A percentile compares a stretch with the other conserved stretches of the same genome.
phyloP scores from a whole-genome alignment of 2,113 vertebrate genomes.

The Pardalotus punctatus region DNA sequence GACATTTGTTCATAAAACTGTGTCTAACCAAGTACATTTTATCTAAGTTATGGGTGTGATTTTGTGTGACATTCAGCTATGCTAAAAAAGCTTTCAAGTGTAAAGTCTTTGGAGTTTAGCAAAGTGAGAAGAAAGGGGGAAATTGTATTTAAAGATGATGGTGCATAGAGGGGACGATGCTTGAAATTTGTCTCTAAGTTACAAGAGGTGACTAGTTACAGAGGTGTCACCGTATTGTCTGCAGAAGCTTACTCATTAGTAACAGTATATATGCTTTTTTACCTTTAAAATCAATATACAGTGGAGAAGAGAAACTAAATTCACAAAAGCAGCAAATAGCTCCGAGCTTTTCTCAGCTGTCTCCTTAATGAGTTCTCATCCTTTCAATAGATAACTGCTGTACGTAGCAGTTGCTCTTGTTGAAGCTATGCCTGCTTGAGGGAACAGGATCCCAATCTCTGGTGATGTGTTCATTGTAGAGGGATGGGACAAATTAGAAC shows the following conservation, averaged over 20 bases:
- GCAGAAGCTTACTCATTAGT: neutral
- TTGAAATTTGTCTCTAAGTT: neutral
- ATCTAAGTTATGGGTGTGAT: neutral
- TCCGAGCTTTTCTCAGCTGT: neutral
- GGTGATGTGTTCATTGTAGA: neutral
- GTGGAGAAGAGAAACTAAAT: neutral
- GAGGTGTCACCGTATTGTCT: fast-evolving
- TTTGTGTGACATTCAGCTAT: neutral
- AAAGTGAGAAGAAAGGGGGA: neutral
- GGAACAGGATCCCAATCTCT: neutral
- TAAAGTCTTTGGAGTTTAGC: neutral
- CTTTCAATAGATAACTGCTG: neutral
- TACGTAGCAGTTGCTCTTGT: fast-evolving
- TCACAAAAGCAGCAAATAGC: neutral
- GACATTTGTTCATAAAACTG: neutral
- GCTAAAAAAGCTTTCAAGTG: neutral
- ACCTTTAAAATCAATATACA: neutral
- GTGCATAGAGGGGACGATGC: neutral
- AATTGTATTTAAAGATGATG: neutral
- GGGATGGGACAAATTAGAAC: neutral
- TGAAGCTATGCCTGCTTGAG: neutral
- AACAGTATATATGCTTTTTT: neutral
- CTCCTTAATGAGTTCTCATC: neutral
- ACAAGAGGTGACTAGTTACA: neutral
- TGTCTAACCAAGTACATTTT: neutral